Evolutionary conservation across 2,113 vertebrate genomes (phyloP).

Genomic region (Campylomormyrus tamandua): DNA sequence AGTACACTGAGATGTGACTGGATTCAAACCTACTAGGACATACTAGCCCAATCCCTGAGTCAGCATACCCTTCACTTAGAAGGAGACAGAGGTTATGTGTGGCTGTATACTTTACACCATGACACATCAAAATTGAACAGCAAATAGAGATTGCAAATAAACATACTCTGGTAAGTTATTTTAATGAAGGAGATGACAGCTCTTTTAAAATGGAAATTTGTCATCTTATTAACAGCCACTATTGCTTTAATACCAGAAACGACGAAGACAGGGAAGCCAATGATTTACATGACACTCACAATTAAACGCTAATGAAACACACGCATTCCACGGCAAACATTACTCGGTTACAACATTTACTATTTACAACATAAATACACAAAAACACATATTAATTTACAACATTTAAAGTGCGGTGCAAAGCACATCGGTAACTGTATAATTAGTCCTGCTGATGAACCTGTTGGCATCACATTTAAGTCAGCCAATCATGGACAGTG

Average conservation of each 20-base stretch:
- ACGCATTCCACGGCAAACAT: not conserved
- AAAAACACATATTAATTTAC: not conserved
- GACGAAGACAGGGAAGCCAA: not conserved
- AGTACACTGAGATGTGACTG: not conserved
- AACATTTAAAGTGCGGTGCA: not conserved
- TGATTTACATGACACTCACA: not conserved
- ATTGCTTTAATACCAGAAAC: not conserved
- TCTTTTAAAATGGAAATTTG: not conserved
- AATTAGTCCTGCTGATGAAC: not conserved
- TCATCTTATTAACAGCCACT: not conserved
- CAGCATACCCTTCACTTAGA: not conserved
- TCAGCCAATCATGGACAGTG: not conserved
- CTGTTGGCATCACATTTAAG: not conserved
- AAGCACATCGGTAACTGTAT: not conserved
- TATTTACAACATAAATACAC: not conserved
- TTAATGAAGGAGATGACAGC: not conserved
- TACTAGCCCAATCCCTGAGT: not conserved
- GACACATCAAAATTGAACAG: not conserved
- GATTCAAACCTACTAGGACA: not conserved
- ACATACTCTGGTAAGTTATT: not conserved
- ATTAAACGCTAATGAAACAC: not conserved
- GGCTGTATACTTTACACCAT: not conserved
- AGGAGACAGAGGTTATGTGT: not conserved
- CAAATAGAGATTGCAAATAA: not conserved
- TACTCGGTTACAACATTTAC: not conserved